These are phyloP conservation scores for Drosophila willistoni DNA, from an alignment of 1,140 invertebrate genomes.

Conservation along the genomic window DNA sequence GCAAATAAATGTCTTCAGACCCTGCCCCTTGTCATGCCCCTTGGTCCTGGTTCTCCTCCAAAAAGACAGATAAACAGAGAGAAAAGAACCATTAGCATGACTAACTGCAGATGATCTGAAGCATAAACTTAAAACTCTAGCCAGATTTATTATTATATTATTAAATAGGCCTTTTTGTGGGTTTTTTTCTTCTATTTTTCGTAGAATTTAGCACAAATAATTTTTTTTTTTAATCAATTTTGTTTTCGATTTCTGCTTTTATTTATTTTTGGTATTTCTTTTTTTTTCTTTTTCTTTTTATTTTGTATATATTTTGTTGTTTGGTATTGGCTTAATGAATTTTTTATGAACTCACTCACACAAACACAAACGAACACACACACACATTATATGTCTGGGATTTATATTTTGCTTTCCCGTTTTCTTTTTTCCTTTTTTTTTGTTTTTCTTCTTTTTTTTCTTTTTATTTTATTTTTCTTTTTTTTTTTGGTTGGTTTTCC, in stretches of 20 bases:
- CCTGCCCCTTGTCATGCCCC: not conserved
- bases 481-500: constrained; percentile 26
- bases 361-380: constrained; percentile 20
- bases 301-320: constrained; percentile 46
- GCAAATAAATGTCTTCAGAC: constrained; percentile 68
- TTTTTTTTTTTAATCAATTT: not conserved
- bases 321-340: constrained; percentile 68
- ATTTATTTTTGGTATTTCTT: not conserved
- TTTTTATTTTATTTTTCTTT: not conserved
- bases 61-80: constrained; percentile 44
- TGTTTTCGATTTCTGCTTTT: not conserved
- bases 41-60: constrained; percentile 29
- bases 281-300: constrained; percentile 24
- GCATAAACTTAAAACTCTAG: constrained; percentile 25
- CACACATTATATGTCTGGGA: constrained; percentile 11
- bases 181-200: constrained; percentile 29
- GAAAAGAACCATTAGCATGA: constrained; percentile 45
- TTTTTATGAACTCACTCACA: constrained; percentile 61
- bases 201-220: constrained; percentile 31
- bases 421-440: constrained; percentile 2
- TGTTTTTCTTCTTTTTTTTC: constrained; percentile 20
- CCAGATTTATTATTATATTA: constrained; percentile 14
- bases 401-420: constrained; percentile 7
- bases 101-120: constrained; percentile 15
- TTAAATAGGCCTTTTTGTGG: not conserved